A percentile compares a stretch with the other conserved stretches of the same genome.
Conservation (phyloP, 2,797 vertebrate species). For the Acomys russatus region DNA sequence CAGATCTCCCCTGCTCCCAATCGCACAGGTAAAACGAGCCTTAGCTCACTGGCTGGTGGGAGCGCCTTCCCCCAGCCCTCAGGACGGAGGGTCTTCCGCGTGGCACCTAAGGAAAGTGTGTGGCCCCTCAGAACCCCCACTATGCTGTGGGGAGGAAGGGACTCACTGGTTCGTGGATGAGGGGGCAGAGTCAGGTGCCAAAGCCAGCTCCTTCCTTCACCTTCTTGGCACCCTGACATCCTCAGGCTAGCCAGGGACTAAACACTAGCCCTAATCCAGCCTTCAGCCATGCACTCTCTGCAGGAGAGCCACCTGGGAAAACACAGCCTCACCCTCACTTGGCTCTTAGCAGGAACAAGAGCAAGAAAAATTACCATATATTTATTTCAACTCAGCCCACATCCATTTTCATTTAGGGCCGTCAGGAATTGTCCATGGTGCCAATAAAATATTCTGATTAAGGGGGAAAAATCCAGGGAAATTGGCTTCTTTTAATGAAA, state of each 20-base stretch:
- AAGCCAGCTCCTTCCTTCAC: neutral
- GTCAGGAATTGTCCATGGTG: neutral
- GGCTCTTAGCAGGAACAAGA: neutral
- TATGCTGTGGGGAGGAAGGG: neutral
- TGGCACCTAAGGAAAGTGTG: neutral
- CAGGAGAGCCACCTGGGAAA: neutral
- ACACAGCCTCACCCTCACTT: too few species aligned
- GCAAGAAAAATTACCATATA: neutral
- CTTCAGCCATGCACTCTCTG: neutral
- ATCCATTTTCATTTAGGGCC: neutral
- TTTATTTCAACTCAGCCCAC: neutral
- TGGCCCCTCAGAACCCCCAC: neutral
- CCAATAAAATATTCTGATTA: neutral
- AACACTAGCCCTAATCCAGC: neutral
- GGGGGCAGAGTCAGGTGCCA: neutral
- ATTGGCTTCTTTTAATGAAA: slow-evolving; percentile 15
- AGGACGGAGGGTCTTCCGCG: neutral
- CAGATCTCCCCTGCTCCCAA: neutral
- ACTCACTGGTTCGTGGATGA: neutral
- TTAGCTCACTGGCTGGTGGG: neutral
- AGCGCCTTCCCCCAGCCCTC: neutral
- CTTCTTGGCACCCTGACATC: neutral
- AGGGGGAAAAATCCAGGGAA: neutral
- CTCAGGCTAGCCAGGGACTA: neutral
- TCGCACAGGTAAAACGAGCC: neutral